Evolutionary conservation across 2,888 invertebrate genomes (phyloP), one percentile per base, ranked within the genome.

Genomic region (Chalcosyrphus nemorum): DNA sequence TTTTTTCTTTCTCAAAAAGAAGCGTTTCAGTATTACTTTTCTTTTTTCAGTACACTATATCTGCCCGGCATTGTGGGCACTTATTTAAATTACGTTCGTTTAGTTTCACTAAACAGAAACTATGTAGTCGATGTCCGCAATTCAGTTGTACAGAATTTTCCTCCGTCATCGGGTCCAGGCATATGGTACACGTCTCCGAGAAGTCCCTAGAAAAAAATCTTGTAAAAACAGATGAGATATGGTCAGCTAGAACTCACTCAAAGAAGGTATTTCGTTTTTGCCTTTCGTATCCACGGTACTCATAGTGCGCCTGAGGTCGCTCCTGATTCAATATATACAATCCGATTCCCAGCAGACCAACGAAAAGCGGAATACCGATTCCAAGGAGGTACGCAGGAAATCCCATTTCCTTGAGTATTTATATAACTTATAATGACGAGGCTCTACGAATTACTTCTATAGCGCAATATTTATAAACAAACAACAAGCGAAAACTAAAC

Each of bases 91-190:
- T 1, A 19, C 45, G 21, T n/a, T 41, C 50, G 11, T 13, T 19
- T 5, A 75, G 21, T 21, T 66, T 56, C 3, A 15, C 13, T 38
- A 41, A 29, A 15, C 89, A 89, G 0, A 0, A 0, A 2, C 0
- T 0, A 29, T 89, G 89, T 13, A 88, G 11, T 0, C 86, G 87
- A 63, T 89, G 89, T 6, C 76, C 71, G 57, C 89, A 89, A 0
- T 7, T 47, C 0, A 89, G 17, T 4, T 74, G 72, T 0, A 5
- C 9, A 43, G 88, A 87, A 2, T 66, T 29, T 0, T 6, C 0
- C 0, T 1, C 9, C 0, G 3, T 3, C 68, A 89, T 76, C 1
- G 63, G 35, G 0, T 87, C 61, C 3, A 57, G 21, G 50, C 89
- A 89, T 15, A 89, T 87, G 0, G 61, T 5, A 32, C 89, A 89